Percentiles rank a stretch among this genome's conserved stretches.
Evolutionary conservation across 2,888 invertebrate genomes (phyloP).

Genomic region (Ecdyonurus torrentis): DNA sequence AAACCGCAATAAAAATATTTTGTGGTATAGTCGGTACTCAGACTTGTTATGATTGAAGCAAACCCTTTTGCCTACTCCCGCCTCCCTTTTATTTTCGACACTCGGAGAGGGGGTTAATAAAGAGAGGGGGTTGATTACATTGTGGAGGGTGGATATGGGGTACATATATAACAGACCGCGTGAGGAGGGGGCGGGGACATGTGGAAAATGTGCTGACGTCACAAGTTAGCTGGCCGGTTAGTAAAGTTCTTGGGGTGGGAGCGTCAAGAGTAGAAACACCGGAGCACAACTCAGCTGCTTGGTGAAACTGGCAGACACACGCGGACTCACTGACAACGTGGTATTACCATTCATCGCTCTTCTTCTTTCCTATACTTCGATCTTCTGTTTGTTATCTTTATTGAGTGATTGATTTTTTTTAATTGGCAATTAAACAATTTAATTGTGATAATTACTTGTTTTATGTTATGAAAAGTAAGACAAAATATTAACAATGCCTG

Average conservation of each 20-base stretch:
- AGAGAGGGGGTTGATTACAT: neutral
- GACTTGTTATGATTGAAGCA: no score
- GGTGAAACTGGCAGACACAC: neutral
- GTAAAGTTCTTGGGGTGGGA: no score
- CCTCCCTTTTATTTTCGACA: neutral
- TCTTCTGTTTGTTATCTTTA: no score
- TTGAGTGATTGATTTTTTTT: no score
- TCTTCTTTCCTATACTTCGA: neutral
- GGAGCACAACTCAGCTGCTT: neutral
- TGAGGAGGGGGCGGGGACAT: neutral
- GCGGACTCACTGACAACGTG: neutral
- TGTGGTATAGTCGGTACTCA: no score
- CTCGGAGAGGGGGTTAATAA: no score
- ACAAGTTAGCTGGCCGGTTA: neutral
- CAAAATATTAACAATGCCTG: constrained; percentile 3
- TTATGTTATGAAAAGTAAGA: no score
- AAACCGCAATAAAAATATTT: no score
- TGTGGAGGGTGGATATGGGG: neutral
- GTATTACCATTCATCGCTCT: neutral
- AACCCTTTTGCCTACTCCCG: no score
- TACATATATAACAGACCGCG: neutral
- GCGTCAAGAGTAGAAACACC: no score
- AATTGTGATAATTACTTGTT: neutral
- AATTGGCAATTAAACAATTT: no score
- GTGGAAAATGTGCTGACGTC: neutral